phyloP scores from a whole-genome alignment of 2,888 invertebrate genomes.

The Aricia artaxerxes region DNA sequence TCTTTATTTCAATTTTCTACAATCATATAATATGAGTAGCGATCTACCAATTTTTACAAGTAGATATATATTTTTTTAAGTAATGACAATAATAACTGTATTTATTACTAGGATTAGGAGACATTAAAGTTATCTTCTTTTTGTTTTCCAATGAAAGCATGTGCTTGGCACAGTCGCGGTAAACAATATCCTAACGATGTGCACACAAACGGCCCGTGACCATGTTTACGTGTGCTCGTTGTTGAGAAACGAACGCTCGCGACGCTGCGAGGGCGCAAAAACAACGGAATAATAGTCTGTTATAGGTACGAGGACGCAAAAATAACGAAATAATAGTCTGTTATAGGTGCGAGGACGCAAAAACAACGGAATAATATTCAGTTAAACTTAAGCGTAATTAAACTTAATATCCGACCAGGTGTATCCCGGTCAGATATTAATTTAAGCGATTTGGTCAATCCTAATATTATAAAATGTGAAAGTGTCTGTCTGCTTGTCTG shows the following conservation, averaged over 20 bases:
- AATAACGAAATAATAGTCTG: neutral
- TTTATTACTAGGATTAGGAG: neutral
- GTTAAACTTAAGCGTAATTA: neutral
- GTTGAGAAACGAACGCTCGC: neutral
- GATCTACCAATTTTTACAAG: no score
- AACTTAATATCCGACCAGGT: no score
- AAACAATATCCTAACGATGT: conserved; percentile 8
- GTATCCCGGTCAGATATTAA: neutral
- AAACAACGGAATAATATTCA: neutral
- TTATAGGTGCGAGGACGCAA: neutral
- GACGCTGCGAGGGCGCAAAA: neutral
- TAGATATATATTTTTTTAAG: no score
- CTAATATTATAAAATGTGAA: no score
- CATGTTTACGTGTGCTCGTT: neutral
- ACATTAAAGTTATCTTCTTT: no score
- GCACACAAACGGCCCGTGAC: neutral
- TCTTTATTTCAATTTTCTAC: no score
- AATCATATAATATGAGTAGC: no score
- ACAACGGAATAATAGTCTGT: neutral
- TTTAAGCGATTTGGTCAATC: neutral
- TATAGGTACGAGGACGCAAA: neutral
- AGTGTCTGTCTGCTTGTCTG: no score
- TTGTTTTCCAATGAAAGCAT: neutral
- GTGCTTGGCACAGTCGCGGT: neutral
- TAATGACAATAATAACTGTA: neutral